These are phyloP conservation scores for Zosterops lateralis DNA, from an alignment of 2,113 vertebrate species.

Conservation along the genomic window DNA sequence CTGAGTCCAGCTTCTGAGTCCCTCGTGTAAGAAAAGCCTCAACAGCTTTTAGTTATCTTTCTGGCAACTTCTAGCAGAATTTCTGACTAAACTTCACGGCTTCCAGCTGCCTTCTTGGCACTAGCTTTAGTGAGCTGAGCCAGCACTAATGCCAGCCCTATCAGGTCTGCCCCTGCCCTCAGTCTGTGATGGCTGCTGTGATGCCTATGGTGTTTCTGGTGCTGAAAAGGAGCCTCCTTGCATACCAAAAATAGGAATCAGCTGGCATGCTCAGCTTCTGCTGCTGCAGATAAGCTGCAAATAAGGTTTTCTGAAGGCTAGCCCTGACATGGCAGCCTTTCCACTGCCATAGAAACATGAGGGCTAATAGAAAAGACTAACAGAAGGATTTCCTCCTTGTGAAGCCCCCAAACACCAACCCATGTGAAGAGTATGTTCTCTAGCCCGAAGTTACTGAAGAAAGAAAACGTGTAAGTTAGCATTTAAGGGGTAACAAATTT, in stretches of 20 bases:
- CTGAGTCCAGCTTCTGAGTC: neutral
- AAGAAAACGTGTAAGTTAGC: neutral
- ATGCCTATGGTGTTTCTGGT: neutral
- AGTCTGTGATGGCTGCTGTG: neutral
- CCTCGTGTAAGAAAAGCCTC: neutral
- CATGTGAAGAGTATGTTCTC: neutral
- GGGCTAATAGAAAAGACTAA: neutral
- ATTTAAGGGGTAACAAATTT: neutral
- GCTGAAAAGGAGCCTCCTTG: neutral
- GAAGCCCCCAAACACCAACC: neutral
- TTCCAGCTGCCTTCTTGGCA: neutral
- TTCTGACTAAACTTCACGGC: neutral
- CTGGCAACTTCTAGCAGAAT: neutral
- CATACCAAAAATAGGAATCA: neutral
- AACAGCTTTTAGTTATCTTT: neutral
- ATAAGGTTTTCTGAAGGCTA: neutral
- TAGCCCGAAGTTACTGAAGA: neutral
- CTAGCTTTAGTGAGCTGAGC: neutral
- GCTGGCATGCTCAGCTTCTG: neutral
- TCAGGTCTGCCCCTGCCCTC: fast-evolving
- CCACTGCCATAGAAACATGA: neutral
- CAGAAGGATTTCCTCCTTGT: neutral
- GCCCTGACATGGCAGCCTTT: neutral
- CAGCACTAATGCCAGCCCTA: neutral
- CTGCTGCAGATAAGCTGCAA: neutral